Evolutionary conservation across 2,888 invertebrate species (phyloP).

Genomic region (Glyphotaelius pellucidus): DNA sequence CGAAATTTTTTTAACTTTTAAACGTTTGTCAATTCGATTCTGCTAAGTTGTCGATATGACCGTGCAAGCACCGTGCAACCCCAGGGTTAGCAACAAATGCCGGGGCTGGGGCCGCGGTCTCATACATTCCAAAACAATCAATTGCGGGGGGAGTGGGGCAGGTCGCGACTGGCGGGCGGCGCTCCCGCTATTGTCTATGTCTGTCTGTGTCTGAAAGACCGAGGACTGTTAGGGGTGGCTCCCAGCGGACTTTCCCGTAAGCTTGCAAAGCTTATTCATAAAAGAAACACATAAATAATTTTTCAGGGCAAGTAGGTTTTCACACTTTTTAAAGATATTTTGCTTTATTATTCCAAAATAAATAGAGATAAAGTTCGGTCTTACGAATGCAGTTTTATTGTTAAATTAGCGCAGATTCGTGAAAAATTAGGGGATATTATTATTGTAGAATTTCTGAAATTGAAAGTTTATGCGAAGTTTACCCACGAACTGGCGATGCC

Average conservation of each 20-base stretch:
- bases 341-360: neutral
- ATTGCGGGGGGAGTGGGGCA: constrained; percentile 56
- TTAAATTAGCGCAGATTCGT: too few relatives aligned
- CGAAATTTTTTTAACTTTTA: too few relatives aligned
- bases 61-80: too few relatives aligned
- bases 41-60: neutral
- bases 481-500: too few relatives aligned
- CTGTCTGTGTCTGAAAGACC: neutral
- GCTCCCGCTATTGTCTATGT: constrained; percentile 25
- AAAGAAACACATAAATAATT: neutral
- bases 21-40: too few relatives aligned
- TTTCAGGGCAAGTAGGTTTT: neutral
- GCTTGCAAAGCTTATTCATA: neutral
- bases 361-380: neutral
- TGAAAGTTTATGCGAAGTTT: too few relatives aligned
- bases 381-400: too few relatives aligned
- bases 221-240: neutral
- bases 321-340: neutral
- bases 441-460: too few relatives aligned
- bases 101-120: neutral
- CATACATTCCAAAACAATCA: constrained; percentile 56
- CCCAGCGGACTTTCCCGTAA: constrained; percentile 2
- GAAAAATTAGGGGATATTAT: too few relatives aligned
- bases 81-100: neutral
- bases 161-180: constrained; percentile 53